Evolutionary conservation across 2,888 invertebrate genomes (phyloP).

Genomic region (Periphyllus acericola): DNA sequence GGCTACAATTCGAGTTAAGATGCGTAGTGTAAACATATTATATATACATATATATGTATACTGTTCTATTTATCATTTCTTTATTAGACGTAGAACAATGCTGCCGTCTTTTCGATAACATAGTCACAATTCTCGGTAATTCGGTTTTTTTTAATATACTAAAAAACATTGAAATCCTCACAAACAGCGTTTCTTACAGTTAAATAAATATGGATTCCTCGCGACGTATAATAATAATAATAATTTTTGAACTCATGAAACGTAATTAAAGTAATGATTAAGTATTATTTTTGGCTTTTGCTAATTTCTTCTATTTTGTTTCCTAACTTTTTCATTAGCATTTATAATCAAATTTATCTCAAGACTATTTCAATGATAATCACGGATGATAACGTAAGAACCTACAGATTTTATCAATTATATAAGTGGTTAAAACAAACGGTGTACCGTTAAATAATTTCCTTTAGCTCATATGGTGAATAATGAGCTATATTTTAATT

Average conservation of each 20-base stretch:
- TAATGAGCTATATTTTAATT: neutral
- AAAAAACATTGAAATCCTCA: constrained; percentile 3
- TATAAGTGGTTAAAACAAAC: neutral
- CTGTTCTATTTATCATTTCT: neutral
- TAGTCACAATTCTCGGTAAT: constrained; percentile 17
- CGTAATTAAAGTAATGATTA: too few species aligned
- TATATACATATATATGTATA: neutral
- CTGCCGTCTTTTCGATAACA: constrained; percentile 41
- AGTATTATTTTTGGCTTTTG: neutral
- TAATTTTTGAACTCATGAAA: neutral
- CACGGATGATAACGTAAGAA: neutral
- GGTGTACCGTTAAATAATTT: neutral
- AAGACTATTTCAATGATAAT: neutral
- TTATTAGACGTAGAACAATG: constrained; percentile 13
- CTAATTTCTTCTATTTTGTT: neutral
- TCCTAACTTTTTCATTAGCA: neutral
- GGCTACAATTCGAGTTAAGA: constrained; percentile 1
- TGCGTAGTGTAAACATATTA: constrained; percentile 6
- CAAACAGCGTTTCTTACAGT: neutral
- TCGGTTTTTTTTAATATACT: neutral
- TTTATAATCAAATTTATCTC: neutral
- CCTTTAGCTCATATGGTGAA: neutral
- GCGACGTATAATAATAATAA: neutral
- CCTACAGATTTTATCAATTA: neutral
- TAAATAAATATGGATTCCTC: neutral